Evolutionary conservation across 2,888 invertebrate genomes (phyloP).

Genomic region (Caenorhabditis angaria): DNA sequence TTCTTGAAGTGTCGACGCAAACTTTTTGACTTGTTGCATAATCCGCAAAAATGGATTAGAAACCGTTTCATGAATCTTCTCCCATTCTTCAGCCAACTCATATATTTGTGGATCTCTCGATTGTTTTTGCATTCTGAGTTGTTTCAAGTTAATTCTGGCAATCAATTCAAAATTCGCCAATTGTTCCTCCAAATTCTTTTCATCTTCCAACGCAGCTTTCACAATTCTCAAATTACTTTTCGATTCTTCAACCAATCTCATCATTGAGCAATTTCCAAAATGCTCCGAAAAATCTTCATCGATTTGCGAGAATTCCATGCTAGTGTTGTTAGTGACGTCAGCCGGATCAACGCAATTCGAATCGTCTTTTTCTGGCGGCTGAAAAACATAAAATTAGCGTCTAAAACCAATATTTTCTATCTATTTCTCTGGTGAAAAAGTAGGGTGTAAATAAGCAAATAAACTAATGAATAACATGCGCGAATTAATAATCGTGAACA

Average conservation of each 20-base stretch:
- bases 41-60: slow-evolving; percentile 45
- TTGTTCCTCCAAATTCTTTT: slow-evolving; percentile 28
- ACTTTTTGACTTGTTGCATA: slow-evolving; percentile 45
- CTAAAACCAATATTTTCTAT: no score
- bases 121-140: slow-evolving; percentile 43
- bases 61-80: slow-evolving; percentile 35
- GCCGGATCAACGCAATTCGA: slow-evolving; percentile 27
- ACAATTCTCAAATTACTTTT: slow-evolving; percentile 45
- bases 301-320: slow-evolving; percentile 42
- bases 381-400: no score
- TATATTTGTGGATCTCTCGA: slow-evolving; percentile 22
- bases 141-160: slow-evolving; percentile 50
- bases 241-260: slow-evolving; percentile 42
- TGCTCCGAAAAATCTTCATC: slow-evolving; percentile 56
- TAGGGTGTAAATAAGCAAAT: no score
- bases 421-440: no score
- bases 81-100: slow-evolving; percentile 49
- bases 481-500: not conserved
- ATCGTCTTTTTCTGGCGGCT: slow-evolving; percentile 61
- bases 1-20: slow-evolving; percentile 47
- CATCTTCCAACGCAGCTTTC: slow-evolving; percentile 40
- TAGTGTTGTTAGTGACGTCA: slow-evolving; percentile 25
- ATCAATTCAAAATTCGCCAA: slow-evolving; percentile 39
- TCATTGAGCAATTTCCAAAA: slow-evolving; percentile 29
- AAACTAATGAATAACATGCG: not conserved